Percentiles rank a stretch among this genome's conserved stretches.
These are phyloP conservation scores for Dendropsophus ebraccatus DNA, from an alignment of 2,113 vertebrate species.

Conservation along the genomic window DNA sequence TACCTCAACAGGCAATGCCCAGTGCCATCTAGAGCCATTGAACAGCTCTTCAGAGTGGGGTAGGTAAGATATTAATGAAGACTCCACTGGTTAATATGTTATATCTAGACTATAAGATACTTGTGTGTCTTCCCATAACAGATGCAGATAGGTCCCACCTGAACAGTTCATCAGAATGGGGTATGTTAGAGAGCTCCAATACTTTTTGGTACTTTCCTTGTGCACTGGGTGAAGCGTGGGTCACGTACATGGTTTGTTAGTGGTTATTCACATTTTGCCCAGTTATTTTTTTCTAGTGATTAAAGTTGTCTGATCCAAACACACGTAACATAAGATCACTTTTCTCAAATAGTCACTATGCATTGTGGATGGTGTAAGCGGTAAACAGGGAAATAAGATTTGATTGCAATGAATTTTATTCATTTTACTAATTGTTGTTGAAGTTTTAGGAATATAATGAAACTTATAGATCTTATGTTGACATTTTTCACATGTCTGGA, in stretches of 20 bases:
- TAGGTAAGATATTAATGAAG: not conserved
- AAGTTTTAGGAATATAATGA: not conserved
- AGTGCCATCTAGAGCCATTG: not conserved
- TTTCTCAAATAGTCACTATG: not conserved
- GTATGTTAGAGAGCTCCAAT: not conserved
- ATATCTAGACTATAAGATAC: not conserved
- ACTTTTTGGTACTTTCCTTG: not conserved
- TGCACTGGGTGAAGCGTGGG: not conserved
- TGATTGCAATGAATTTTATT: not conserved
- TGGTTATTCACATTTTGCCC: not conserved
- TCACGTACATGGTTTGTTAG: too few species aligned
- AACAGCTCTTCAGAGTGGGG: conserved; percentile 13
- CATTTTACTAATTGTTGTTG: not conserved
- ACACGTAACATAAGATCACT: not conserved
- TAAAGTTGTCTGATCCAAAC: not conserved
- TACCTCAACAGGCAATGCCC: not conserved
- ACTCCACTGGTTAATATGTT: not conserved
- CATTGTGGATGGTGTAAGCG: not conserved
- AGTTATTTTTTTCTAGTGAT: not conserved
- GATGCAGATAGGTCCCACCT: not conserved
- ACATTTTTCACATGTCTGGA: not conserved
- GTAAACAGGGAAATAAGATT: not conserved
- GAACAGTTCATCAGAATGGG: not conserved
- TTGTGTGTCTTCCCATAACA: not conserved
- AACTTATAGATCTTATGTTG: not conserved